A percentile compares a stretch with the other conserved stretches of the same genome.
Conservation (phyloP, 2,797 vertebrate species). For the Microhierax caerulescens region DNA sequence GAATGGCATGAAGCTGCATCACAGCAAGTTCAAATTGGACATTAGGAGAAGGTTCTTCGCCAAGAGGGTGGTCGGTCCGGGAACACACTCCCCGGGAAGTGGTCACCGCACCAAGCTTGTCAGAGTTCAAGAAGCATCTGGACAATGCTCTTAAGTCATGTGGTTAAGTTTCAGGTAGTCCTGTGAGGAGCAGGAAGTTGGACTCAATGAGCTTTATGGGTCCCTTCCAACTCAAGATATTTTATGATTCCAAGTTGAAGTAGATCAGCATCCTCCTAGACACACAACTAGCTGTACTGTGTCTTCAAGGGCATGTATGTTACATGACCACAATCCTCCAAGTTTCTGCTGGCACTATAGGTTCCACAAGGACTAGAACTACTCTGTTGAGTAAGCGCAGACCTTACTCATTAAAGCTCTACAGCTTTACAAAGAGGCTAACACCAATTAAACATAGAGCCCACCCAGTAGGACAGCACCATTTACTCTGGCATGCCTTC, state of each 20-base stretch:
- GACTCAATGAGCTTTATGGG: neutral
- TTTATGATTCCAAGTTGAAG: neutral
- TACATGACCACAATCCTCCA: neutral
- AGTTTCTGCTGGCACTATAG: neutral
- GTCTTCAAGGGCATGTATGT: fast-evolving
- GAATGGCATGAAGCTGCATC: neutral
- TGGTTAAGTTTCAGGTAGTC: neutral
- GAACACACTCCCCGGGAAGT: neutral
- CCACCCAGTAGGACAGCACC: neutral
- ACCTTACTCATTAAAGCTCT: neutral
- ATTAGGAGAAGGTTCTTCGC: neutral
- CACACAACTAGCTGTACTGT: neutral
- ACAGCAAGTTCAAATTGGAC: neutral
- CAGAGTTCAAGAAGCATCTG: neutral
- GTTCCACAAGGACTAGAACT: neutral
- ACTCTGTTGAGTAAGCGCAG: neutral
- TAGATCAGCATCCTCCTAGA: neutral
- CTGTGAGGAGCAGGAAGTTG: neutral
- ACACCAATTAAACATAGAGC: neutral
- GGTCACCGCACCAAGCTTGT: neutral
- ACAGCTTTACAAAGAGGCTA: neutral
- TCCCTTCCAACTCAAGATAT: neutral
- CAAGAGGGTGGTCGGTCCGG: neutral
- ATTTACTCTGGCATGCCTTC: neutral
- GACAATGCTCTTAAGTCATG: fast-evolving